A percentile compares a stretch with the other conserved stretches of the same genome.
Evolutionary conservation across 2,113 vertebrate species (phyloP).

Genomic region (Melanerpes aurifrons): DNA sequence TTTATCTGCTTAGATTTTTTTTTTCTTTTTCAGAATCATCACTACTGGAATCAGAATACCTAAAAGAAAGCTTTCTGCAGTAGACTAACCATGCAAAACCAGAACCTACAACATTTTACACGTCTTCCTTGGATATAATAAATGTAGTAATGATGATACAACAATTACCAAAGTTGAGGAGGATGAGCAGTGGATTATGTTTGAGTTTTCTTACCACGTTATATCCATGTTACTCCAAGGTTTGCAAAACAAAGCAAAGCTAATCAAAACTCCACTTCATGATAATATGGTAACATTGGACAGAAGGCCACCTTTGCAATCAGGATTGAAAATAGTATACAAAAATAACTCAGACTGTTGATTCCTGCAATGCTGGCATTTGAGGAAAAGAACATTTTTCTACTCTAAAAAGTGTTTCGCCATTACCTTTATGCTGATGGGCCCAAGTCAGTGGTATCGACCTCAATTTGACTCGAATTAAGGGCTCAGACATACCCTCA

Average conservation of each 20-base stretch:
- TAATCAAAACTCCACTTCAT: background rate
- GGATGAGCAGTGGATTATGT: background rate
- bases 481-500: conserved; percentile 9
- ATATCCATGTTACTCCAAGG: background rate
- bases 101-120: background rate
- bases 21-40: background rate
- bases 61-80: background rate
- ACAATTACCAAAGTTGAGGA: background rate
- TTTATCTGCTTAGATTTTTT: background rate
- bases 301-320: background rate
- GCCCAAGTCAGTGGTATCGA: background rate
- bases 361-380: background rate
- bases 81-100: background rate
- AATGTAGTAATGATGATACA: background rate
- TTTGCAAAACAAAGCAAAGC: background rate
- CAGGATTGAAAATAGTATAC: background rate
- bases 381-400: background rate
- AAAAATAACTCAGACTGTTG: background rate
- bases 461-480: conserved; percentile 3
- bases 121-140: background rate
- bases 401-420: background rate
- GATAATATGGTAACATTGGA: background rate
- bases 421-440: background rate
- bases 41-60: background rate
- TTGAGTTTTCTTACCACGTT: background rate